Percentiles rank a stretch among this genome's conserved stretches.
Conservation (phyloP, 2,113 vertebrate species). For the Pionites leucogaster region DNA sequence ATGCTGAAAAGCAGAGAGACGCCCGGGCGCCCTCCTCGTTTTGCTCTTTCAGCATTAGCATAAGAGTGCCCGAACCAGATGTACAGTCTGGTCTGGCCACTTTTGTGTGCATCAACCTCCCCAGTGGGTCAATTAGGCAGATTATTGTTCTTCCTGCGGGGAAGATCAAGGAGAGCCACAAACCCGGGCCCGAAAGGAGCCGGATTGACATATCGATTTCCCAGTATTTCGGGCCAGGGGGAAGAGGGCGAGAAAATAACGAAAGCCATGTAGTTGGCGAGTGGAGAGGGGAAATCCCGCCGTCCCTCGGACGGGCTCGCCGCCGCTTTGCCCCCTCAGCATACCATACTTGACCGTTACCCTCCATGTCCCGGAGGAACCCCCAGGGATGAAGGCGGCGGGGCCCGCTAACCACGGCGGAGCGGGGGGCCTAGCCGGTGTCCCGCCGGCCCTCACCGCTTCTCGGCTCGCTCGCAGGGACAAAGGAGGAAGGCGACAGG, state of each 20-base stretch:
- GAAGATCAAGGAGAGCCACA: constrained; percentile 87
- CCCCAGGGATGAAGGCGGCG: not conserved
- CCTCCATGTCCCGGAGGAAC: not conserved
- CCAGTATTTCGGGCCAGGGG: constrained; percentile 47
- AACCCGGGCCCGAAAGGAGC: constrained; percentile 88
- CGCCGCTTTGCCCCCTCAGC: not conserved
- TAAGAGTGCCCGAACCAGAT: constrained; percentile 89
- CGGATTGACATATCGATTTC: constrained; percentile 94
- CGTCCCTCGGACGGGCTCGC: constrained; percentile 25
- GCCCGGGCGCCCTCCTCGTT: constrained; percentile 37
- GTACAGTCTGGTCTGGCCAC: constrained; percentile 84
- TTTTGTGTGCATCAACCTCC: constrained; percentile 87
- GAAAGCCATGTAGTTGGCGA: constrained; percentile 69
- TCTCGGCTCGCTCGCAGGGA: constrained; percentile 71
- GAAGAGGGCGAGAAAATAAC: constrained; percentile 68
- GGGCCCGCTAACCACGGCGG: not conserved
- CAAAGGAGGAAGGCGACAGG: constrained; percentile 94
- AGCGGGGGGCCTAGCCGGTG: not conserved
- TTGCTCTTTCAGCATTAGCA: constrained; percentile 81
- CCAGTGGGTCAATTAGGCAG: constrained; percentile 99
- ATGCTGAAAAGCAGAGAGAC: constrained; percentile 5
- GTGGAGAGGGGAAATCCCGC: constrained; percentile 67
- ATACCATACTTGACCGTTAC: not conserved
- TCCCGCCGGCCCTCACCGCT: not conserved
- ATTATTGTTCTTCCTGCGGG: constrained; percentile 99